phyloP scores from a whole-genome alignment of 2,888 invertebrate genomes.

The Lysandra coridon region DNA sequence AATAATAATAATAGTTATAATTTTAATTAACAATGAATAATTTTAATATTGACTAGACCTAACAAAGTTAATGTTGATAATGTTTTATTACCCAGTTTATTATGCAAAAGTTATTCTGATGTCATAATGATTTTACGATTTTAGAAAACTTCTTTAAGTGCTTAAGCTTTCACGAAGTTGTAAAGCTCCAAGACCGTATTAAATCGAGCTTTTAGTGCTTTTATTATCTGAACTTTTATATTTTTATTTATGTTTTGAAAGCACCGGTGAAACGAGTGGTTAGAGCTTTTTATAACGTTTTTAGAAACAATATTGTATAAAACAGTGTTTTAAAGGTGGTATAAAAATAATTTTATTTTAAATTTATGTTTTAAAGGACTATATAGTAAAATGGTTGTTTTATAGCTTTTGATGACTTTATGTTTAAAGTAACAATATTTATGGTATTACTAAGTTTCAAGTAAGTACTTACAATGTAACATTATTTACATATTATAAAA shows the following conservation, averaged over 20 bases:
- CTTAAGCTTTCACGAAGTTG: conserved; percentile 4
- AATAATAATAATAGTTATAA: too few species aligned
- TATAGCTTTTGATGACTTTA: too few species aligned
- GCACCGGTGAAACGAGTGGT: neutral
- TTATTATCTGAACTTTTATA: conserved; percentile 4
- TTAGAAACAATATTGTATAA: neutral
- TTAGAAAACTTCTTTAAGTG: conserved; percentile 4
- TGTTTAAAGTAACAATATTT: too few species aligned
- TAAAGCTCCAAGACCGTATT: conserved; percentile 1
- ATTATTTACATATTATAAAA: too few species aligned
- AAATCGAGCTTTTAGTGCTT: conserved; percentile 10
- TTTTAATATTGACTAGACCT: neutral
- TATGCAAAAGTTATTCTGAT: conserved; percentile 19
- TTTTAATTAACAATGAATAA: too few species aligned
- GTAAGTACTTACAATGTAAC: too few species aligned
- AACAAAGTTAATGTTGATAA: neutral
- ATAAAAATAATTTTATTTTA: too few species aligned
- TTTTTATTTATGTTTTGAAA: neutral
- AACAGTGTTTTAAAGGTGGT: too few species aligned
- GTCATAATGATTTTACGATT: conserved; percentile 24
- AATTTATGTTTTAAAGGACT: too few species aligned
- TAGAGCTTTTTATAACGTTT: neutral
- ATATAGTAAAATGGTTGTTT: too few species aligned
- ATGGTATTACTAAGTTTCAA: too few species aligned
- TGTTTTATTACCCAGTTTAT: neutral